Evolutionary conservation across 2,888 invertebrate genomes (phyloP).

Genomic region (Sarcophaga caerulescens): DNA sequence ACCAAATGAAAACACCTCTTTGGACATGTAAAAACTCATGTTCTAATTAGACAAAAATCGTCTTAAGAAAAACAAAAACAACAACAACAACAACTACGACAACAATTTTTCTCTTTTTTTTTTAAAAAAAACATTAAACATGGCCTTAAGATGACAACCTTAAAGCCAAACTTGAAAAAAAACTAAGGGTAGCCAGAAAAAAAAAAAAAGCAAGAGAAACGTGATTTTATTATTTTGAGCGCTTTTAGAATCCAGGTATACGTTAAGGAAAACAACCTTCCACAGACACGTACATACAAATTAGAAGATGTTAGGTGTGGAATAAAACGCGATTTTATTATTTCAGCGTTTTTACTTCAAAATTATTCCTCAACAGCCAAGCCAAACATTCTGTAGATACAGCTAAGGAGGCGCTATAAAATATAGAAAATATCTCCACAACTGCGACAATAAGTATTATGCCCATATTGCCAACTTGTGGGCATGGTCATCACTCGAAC

Average conservation of each 20-base stretch:
- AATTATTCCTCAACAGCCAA: too few relatives aligned
- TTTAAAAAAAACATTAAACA: slow-evolving; percentile 46
- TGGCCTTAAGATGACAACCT: slow-evolving; percentile 65
- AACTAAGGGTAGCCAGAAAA: neutral
- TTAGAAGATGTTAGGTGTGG: too few relatives aligned
- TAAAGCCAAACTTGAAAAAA: slow-evolving; percentile 32
- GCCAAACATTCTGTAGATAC: too few relatives aligned
- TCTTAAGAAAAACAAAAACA: slow-evolving; percentile 40
- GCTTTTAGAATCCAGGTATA: neutral
- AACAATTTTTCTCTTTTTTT: slow-evolving; percentile 19
- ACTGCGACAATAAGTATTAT: too few relatives aligned
- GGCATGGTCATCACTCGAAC: too few relatives aligned
- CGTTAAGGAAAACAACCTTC: too few relatives aligned
- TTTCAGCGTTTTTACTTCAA: too few relatives aligned
- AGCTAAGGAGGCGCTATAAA: too few relatives aligned
- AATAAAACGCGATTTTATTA: too few relatives aligned
- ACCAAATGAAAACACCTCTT: slow-evolving; percentile 58
- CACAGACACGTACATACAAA: too few relatives aligned
- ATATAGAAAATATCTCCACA: too few relatives aligned
- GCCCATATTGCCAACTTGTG: too few relatives aligned
- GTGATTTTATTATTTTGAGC: neutral
- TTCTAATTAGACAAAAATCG: slow-evolving; percentile 68
- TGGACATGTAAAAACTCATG: slow-evolving; percentile 67
- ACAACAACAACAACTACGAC: slow-evolving; percentile 39
- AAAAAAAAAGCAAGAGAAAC: neutral